These are phyloP conservation scores for Dendropsophus ebraccatus DNA, from an alignment of 2,113 vertebrate genomes.

Conservation along the genomic window DNA sequence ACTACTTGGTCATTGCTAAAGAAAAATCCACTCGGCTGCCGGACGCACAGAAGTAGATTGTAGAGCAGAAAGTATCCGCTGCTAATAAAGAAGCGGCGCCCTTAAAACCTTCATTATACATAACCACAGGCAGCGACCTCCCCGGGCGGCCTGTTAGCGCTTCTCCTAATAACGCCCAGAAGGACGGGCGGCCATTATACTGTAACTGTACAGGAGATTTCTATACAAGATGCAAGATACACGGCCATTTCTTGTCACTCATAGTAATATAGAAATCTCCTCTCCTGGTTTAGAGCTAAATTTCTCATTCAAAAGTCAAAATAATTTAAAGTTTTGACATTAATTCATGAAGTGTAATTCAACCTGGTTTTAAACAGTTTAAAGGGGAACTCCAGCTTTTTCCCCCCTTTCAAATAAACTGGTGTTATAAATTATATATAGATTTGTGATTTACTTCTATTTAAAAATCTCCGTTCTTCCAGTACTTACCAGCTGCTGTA, in stretches of 20 bases:
- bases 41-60: background rate
- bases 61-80: conserved; percentile 9
- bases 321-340: background rate
- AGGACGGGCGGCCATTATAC: conserved; percentile 24
- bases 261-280: background rate
- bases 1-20: conserved; percentile 20
- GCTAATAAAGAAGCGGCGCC: conserved; percentile 26
- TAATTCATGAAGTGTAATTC: background rate
- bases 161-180: conserved; percentile 41
- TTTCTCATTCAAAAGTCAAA: background rate
- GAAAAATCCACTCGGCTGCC: conserved; percentile 12
- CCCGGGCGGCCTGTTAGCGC: conserved; percentile 19
- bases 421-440: too few relatives aligned
- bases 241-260: background rate
- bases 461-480: too few relatives aligned
- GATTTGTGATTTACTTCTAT: too few relatives aligned
- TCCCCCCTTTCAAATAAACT: too few relatives aligned
- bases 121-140: conserved; percentile 33
- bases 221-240: background rate
- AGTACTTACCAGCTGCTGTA: too few relatives aligned
- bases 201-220: background rate
- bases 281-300: background rate
- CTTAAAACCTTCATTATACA: conserved; percentile 52
- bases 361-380: too few relatives aligned
- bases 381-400: too few relatives aligned